A percentile compares a stretch with the other conserved stretches of the same genome.
Conservation (phyloP, 2,113 vertebrate species). For the Sardina pilchardus region DNA sequence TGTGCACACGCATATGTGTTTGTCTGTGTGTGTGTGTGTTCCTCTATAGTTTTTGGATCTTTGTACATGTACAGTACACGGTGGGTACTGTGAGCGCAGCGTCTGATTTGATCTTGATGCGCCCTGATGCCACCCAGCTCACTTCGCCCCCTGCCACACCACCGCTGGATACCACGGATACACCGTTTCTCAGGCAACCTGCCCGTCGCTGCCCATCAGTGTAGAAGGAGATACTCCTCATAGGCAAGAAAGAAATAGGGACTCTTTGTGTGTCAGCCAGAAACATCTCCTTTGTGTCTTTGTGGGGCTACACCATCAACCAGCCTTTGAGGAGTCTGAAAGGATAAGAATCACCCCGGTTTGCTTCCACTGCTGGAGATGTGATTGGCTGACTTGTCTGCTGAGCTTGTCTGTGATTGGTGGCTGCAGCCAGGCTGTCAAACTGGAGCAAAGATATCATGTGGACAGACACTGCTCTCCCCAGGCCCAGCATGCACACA, state of each 20-base stretch:
- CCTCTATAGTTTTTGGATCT: conserved; percentile 13
- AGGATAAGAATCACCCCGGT: neutral
- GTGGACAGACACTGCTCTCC: neutral
- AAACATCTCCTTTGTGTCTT: neutral
- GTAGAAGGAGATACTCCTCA: conserved; percentile 11
- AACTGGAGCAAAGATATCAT: conserved; percentile 9
- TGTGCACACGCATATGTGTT: too few species aligned
- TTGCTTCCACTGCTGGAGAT: neutral
- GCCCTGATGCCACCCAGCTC: conserved; percentile 33
- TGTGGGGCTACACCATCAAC: neutral
- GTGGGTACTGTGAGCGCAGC: conserved; percentile 17
- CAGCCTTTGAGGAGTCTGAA: neutral
- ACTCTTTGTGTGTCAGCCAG: neutral
- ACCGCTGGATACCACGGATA: conserved; percentile 22
- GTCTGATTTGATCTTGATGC: conserved; percentile 36
- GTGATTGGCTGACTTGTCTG: neutral
- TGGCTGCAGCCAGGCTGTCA: neutral
- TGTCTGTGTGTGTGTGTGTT: conserved; percentile 23
- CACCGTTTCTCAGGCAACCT: conserved; percentile 44
- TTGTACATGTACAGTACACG: neutral
- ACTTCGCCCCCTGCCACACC: conserved; percentile 15
- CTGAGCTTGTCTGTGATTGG: neutral
- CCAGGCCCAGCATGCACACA: neutral
- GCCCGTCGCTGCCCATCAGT: conserved; percentile 36
- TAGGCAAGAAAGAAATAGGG: conserved; percentile 3